Base-by-base conservation (phyloP, 2,113 vertebrate genomes). In the Bambusicola thoracicus region DNA sequence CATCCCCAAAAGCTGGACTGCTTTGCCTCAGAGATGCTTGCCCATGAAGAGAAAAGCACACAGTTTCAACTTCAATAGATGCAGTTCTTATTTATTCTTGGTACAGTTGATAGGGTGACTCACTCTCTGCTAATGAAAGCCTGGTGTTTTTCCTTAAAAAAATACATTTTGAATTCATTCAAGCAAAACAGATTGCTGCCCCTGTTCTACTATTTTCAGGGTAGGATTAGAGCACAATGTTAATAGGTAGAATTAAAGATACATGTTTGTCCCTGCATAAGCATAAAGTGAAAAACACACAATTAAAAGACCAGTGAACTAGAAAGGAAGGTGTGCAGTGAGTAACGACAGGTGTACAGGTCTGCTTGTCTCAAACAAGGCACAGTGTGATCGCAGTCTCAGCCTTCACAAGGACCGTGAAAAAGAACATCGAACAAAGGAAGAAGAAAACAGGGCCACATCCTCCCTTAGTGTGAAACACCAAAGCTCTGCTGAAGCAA, bases 101-200 rank as follows among this genome's bases (percentile, higher is more conserved):
- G 75, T 93, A 87, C 81, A 95, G 93, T 56, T 90, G 96, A 96
- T 87, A 96, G 82, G 76, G 38, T 98, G 96, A 97, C 81, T 98
- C 97, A 97, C 72, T 78, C 85, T 92, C 83, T 89, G 69, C 40
- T 97, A 95, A 97, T 89, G 95, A 90, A 97, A 96, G 40, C 93
- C 87, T 81, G 67, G 55, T 84, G 38, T 25, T 93, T 67, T 51
- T 36, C 85, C 92, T 96, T 87, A 85, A 90, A 93, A 88, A 97
- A 89, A 90, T 65, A 24, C 38, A 91, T 93, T 95, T 92, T 65
- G 61, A 93, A 90, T 92, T 90, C 46, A 80, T 90, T 93, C 84
- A 96, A 77, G 67, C 49, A 89, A 96, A 81, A 30, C 58, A 89
- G 51, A 90, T 95, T 88, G 38, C 27, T 90, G 63, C 51, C 61